Conservation (phyloP, 2,113 vertebrate species). For the Trematocara nigrifrons region DNA sequence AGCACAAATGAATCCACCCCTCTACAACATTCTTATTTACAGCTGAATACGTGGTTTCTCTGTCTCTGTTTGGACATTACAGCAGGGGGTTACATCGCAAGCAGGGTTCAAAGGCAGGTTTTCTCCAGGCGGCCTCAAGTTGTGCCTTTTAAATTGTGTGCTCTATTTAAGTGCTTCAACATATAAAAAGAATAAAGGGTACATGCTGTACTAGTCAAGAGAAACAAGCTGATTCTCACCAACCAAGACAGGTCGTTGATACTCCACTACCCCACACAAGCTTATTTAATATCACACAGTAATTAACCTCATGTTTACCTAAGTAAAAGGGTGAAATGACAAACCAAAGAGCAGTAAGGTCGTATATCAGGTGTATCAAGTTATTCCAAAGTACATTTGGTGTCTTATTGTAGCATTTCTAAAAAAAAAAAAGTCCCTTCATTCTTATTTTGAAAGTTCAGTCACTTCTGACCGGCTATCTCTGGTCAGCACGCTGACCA, state of each 20-base stretch:
- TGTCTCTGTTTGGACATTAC: not conserved
- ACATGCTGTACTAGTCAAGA: not conserved
- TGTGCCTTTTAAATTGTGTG: not conserved
- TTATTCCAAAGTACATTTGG: not conserved
- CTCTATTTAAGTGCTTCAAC: not conserved
- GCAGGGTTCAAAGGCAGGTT: conserved; percentile 26
- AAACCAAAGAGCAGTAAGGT: not conserved
- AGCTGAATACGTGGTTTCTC: not conserved
- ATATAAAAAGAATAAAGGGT: not conserved
- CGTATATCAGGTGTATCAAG: not conserved
- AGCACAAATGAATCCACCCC: not conserved
- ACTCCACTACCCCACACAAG: not conserved
- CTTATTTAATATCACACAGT: not conserved
- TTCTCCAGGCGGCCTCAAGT: not conserved
- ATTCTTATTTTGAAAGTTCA: not conserved
- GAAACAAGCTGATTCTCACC: not conserved
- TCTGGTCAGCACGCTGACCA: not conserved
- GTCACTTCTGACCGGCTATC: not conserved
- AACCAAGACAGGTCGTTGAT: not conserved
- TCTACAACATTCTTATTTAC: not conserved
- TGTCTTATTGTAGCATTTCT: not conserved
- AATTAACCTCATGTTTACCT: too few relatives aligned
- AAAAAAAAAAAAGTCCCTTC: not conserved
- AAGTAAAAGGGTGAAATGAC: not conserved
- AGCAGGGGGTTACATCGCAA: not conserved